Conservation (phyloP, 2,113 vertebrate species). For the Chiloscyllium plagiosum region DNA sequence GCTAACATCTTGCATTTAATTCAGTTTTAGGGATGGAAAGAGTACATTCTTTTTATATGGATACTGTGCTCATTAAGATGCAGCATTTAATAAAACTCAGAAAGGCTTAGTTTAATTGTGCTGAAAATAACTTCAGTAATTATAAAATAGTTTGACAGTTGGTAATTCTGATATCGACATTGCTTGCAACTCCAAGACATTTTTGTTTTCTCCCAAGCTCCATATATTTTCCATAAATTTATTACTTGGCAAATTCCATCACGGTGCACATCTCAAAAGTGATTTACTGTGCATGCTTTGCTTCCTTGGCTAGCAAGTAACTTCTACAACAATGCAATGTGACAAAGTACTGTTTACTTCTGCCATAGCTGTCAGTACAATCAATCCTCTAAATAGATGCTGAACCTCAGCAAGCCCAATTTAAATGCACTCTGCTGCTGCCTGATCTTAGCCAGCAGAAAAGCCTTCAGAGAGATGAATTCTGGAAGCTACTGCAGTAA, state of each 20-base stretch:
- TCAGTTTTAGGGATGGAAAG: not conserved
- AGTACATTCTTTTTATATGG: not conserved
- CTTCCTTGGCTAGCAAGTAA: not conserved
- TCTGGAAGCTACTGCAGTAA: not conserved
- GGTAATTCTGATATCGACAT: not conserved
- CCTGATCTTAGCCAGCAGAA: not conserved
- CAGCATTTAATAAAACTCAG: not conserved
- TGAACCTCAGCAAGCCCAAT: not conserved
- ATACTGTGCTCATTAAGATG: not conserved
- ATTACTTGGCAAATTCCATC: not conserved
- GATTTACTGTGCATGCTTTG: not conserved
- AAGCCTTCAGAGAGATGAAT: not conserved
- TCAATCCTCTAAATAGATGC: not conserved
- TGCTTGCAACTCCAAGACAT: not conserved
- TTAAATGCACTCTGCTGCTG: not conserved
- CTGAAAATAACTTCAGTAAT: not conserved
- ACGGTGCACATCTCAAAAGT: not conserved
- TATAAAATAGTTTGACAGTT: not conserved
- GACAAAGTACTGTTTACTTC: not conserved
- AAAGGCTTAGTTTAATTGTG: no score
- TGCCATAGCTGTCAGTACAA: not conserved
- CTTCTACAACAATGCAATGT: not conserved
- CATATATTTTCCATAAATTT: not conserved
- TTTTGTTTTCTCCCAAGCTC: not conserved
- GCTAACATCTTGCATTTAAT: not conserved